Base-by-base conservation (phyloP, 2,797 vertebrate species). In the Merluccius polli region DNA sequence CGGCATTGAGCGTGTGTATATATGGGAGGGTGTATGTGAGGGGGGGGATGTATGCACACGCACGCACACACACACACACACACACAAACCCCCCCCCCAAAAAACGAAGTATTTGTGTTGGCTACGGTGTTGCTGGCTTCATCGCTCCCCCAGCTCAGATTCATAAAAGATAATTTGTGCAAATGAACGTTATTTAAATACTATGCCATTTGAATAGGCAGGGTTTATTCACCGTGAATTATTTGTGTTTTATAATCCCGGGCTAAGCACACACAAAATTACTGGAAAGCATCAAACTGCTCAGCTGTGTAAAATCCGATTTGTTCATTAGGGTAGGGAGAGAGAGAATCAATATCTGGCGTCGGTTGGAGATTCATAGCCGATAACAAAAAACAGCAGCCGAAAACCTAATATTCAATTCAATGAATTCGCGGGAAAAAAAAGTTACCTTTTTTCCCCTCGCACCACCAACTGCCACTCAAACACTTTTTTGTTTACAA, bases 261-360 rank as follows among this genome's bases (percentile, higher is more conserved):
- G 89, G 90, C 91, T 93, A 91, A 92, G 87, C 92, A 94, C 87
- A 94, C 92, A 92, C 82, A 93, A 94, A 94, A 94, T 93, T 92
- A 94, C 93, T 94, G 93, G 92, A 93, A 94, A 94, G 93, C 92
- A 93, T 91, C 92, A 94, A 94, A 94, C 93, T 94, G 91, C 91
- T 94, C 92, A 94, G 90, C 93, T 94, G 93, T 94, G 93, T 91
- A 92, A 86, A 93, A 94, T 94, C 93, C 92, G 86, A 93, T 94
- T 94, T 94, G 93, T 92, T 94, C 92, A 94, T 94, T 93, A 93
- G 86, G 77, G 86, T 82, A 80, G 82, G 84, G 71, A 73, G 78
- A 44, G 73, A 78, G 79, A 88, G 82, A 84, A 92, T 93, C 93
- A 92, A 93, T 93, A 92, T 81, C 84, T 82, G 75, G 90, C 86